phyloP scores from a whole-genome alignment of 2,113 vertebrate species.

The pig (Sus scrofa) region T2T-Sscrofa CM001155.3:3313001-3313500 shows the following conservation, averaged over 20 bases:
- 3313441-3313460: accelerated
- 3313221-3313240: too few relatives aligned
- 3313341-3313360: background rate
- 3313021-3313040: accelerated
- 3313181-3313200: background rate
- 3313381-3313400: too few relatives aligned
- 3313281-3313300: background rate
- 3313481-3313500: too few relatives aligned
- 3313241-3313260: background rate
- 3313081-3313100: background rate
- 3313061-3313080: too few relatives aligned
- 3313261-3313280: background rate
- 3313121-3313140: background rate
- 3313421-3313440: too few relatives aligned
- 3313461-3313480: background rate
- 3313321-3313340: background rate
- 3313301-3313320: too few relatives aligned
- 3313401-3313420: background rate
- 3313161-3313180: accelerated
- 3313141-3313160: too few relatives aligned
- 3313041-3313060: background rate
- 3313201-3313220: too few relatives aligned
- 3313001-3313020: accelerated
- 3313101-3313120: background rate
- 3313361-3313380: accelerated